Evolutionary conservation across 2,888 invertebrate species (phyloP).

Genomic region (Diloba caeruleocephala): DNA sequence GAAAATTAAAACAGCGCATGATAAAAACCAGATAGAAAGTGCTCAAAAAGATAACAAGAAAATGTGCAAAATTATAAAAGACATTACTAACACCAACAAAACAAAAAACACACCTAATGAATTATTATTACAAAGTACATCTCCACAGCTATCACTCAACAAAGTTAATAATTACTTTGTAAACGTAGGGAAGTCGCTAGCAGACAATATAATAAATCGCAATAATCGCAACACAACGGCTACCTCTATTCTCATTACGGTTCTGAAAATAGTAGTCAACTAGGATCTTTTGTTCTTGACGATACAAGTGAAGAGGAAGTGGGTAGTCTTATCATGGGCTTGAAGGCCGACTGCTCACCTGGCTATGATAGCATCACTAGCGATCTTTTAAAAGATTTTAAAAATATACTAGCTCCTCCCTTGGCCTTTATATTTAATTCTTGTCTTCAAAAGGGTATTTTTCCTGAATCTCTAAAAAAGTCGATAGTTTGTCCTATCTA

Average conservation of each 20-base stretch:
- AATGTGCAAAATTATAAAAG: constrained; percentile 2
- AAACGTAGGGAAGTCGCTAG: constrained; percentile 3
- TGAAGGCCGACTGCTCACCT: neutral
- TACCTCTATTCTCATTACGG: neutral
- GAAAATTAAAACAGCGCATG: neutral
- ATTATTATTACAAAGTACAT: neutral
- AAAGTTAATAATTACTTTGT: constrained; percentile 1
- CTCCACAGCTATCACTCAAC: neutral
- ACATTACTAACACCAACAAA: neutral
- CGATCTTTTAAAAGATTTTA: neutral
- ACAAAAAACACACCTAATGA: neutral
- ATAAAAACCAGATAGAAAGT: neutral
- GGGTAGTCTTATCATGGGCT: neutral
- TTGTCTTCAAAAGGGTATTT: neutral
- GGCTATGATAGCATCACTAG: neutral
- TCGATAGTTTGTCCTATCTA: neutral
- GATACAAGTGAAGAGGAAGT: neutral
- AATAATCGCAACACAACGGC: neutral
- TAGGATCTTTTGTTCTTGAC: neutral
- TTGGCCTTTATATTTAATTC: neutral
- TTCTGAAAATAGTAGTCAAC: neutral
- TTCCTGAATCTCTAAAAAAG: neutral
- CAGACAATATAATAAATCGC: neutral
- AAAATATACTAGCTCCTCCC: neutral
- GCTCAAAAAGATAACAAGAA: constrained; percentile 1